Evolutionary conservation across 2,888 invertebrate species (phyloP).

Genomic region (Rhynchonema sp.): DNA sequence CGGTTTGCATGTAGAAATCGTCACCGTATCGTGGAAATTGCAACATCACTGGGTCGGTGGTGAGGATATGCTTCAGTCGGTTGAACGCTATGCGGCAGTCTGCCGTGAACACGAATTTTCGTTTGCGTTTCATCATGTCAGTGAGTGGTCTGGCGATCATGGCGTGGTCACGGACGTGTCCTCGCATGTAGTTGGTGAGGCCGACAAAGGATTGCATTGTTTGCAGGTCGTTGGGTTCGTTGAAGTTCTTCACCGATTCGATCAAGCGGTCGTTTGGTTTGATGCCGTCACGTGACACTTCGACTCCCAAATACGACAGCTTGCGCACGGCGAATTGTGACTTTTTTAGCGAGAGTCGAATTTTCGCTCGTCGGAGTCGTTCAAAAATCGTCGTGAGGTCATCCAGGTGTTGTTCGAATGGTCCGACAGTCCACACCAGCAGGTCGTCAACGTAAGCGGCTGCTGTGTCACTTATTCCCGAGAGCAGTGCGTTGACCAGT

Average conservation of each 20-base stretch:
- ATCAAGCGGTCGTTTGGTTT: slow-evolving; percentile 1
- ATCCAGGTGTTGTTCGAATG: slow-evolving; percentile 10
- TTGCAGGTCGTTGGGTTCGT: neutral
- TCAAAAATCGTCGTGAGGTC: slow-evolving; percentile 9
- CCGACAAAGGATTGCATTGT: neutral
- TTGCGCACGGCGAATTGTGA: slow-evolving; percentile 10
- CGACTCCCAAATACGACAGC: slow-evolving; percentile 9
- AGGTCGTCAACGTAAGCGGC: slow-evolving; percentile 15
- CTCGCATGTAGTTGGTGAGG: neutral
- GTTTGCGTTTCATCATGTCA: neutral
- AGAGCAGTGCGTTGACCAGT: slow-evolving; percentile 14
- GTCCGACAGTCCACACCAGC: slow-evolving; percentile 9
- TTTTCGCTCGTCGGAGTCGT: slow-evolving; percentile 8
- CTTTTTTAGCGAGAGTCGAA: slow-evolving; percentile 13
- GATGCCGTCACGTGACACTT: slow-evolving; percentile 5
- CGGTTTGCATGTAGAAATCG: neutral
- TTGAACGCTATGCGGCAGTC: neutral
- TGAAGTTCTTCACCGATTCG: neutral
- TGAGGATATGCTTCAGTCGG: neutral
- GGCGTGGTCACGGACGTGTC: neutral
- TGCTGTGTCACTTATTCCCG: slow-evolving; percentile 7
- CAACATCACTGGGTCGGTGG: neutral
- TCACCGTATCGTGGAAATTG: neutral
- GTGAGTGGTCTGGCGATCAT: neutral
- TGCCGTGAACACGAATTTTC: neutral